Conservation (phyloP, 2,113 vertebrate genomes). For the Cygnus buccinator region DNA sequence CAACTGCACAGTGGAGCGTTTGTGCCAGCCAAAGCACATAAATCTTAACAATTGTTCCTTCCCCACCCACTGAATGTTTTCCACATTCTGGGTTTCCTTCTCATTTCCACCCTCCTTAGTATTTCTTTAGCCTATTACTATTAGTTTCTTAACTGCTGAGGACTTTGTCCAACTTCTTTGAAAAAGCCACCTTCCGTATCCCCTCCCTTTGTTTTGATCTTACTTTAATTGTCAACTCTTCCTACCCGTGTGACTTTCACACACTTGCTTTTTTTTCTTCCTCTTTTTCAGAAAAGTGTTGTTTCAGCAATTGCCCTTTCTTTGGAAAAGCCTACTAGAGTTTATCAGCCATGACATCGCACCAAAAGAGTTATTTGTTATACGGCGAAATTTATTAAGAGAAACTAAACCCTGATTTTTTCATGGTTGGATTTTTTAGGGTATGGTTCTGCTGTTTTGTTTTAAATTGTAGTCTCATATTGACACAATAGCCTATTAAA, state of each 20-base stretch:
- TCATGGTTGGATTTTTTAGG: background rate
- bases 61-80: background rate
- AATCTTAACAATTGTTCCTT: background rate
- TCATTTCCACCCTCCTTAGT: background rate
- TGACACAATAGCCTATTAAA: background rate
- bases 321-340: background rate
- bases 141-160: background rate
- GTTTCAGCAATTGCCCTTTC: fast-evolving
- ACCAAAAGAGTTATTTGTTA: background rate
- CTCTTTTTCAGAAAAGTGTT: background rate
- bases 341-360: background rate
- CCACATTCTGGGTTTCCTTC: background rate
- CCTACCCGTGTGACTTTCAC: background rate
- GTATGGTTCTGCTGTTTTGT: background rate
- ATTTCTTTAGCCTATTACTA: background rate
- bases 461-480: background rate
- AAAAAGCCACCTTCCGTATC: background rate
- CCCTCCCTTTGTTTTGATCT: background rate
- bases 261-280: background rate
- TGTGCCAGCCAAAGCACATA: background rate
- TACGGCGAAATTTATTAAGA: background rate
- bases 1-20: background rate
- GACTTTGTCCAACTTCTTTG: background rate
- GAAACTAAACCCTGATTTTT: background rate
- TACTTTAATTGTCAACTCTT: background rate